Percentiles rank a stretch among this genome's conserved stretches.
These are phyloP conservation scores for Eupsilia transversa DNA, from an alignment of 2,888 invertebrate genomes.

Conservation along the genomic window DNA sequence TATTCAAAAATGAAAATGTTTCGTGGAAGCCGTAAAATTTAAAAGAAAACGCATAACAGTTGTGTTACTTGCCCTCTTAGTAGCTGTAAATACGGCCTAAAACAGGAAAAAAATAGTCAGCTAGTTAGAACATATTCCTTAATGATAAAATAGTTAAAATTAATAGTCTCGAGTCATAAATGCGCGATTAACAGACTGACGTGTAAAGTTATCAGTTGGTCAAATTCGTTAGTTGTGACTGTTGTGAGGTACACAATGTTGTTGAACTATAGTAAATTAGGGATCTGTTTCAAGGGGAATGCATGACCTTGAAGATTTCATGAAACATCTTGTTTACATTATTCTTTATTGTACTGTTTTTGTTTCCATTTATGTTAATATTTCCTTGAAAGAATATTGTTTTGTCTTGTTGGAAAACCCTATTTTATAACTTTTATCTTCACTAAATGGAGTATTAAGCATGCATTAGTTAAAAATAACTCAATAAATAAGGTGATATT, in stretches of 20 bases:
- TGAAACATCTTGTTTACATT: constrained; percentile 29
- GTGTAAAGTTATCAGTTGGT: constrained; percentile 12
- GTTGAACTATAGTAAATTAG: constrained; percentile 6
- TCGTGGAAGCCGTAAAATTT: constrained; percentile 4
- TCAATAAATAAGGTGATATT: no score
- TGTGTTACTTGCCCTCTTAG: not conserved
- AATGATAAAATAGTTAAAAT: not conserved
- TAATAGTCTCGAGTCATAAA: not conserved
- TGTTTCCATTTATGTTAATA: constrained; percentile 3
- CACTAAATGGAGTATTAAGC: not conserved
- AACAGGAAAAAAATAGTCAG: not conserved
- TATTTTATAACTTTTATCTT: not conserved
- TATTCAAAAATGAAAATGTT: constrained; percentile 35
- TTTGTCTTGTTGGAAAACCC: not conserved
- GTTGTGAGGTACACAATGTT: constrained; percentile 17
- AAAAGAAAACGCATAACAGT: not conserved
- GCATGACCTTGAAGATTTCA: constrained; percentile 29
- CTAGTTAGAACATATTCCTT: no score
- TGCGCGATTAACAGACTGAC: not conserved
- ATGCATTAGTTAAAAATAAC: no score
- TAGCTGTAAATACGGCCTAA: not conserved
- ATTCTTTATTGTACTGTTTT: not conserved
- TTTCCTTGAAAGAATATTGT: not conserved
- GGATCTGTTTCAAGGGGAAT: constrained; percentile 38
- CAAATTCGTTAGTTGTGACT: constrained; percentile 8